Evolutionary conservation across 2,888 invertebrate genomes (phyloP).

Genomic region (Ectemnius cavifrons): DNA sequence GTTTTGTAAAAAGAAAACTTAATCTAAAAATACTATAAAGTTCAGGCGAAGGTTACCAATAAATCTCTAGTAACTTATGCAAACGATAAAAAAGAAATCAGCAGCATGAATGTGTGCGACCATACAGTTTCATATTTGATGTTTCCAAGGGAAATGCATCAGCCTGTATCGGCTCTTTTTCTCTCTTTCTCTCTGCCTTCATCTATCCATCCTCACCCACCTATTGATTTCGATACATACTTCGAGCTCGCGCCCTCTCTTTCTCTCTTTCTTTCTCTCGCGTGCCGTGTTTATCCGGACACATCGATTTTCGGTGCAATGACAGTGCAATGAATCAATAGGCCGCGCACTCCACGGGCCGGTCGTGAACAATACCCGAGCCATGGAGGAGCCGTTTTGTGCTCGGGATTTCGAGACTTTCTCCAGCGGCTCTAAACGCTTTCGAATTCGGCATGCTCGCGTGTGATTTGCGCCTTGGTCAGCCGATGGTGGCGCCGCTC

Average conservation of each 20-base stretch:
- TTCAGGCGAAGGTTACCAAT: too few species aligned
- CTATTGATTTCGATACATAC: constrained; percentile 5
- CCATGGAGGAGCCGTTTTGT: neutral
- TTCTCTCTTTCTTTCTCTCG: too few species aligned
- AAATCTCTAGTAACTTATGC: too few species aligned
- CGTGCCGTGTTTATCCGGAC: constrained; percentile 3
- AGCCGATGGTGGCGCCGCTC: too few species aligned
- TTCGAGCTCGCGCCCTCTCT: neutral
- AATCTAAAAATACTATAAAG: too few species aligned
- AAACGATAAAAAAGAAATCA: too few species aligned
- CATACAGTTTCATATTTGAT: too few species aligned
- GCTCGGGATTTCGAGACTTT: constrained; percentile 6
- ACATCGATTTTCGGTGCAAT: constrained; percentile 12
- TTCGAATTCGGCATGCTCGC: neutral
- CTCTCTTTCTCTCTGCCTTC: constrained; percentile 1
- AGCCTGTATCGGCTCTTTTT: neutral
- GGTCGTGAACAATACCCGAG: neutral
- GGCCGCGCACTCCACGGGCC: neutral
- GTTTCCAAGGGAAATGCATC: too few species aligned
- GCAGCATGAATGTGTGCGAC: too few species aligned
- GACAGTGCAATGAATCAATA: constrained; percentile 7
- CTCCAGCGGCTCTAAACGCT: constrained; percentile 2
- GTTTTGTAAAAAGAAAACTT: too few species aligned
- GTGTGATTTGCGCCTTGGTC: neutral
- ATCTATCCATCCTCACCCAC: neutral